phyloP scores from a whole-genome alignment of 2,113 vertebrate genomes.

The Pseudopodoces humilis region DNA sequence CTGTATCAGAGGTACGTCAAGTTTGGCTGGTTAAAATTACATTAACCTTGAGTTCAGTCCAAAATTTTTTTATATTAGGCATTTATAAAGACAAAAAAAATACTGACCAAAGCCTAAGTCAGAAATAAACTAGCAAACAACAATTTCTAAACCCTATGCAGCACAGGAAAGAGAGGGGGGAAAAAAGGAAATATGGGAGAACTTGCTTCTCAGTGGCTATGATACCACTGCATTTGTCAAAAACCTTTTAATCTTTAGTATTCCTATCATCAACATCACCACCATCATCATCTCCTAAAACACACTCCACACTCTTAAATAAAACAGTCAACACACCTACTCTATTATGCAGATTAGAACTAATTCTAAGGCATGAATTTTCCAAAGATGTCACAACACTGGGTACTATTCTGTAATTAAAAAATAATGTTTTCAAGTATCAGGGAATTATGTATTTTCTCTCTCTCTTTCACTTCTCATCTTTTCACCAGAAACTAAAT shows the following conservation, averaged over 20 bases:
- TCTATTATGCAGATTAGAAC: conserved; percentile 67
- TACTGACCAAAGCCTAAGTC: conserved; percentile 45
- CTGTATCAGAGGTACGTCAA: conserved; percentile 78
- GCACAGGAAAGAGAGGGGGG: neutral
- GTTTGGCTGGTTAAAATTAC: conserved; percentile 82
- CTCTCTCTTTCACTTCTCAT: neutral
- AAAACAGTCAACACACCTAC: conserved; percentile 60
- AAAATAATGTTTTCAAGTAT: conserved; percentile 43
- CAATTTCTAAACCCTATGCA: conserved; percentile 54
- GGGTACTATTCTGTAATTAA: conserved; percentile 10
- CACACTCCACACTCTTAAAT: conserved; percentile 48
- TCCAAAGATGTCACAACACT: conserved; percentile 13
- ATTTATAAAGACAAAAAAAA: conserved; percentile 66
- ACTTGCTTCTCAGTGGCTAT: neutral
- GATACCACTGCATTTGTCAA: conserved; percentile 11
- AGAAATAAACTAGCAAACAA: conserved; percentile 71
- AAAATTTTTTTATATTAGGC: conserved; percentile 72
- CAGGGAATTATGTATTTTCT: conserved; percentile 38
- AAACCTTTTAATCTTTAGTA: conserved; percentile 21
- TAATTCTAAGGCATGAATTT: conserved; percentile 51
- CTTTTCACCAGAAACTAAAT: conserved; percentile 37
- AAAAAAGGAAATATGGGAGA: neutral
- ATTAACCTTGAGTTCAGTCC: conserved; percentile 82
- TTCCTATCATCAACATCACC: neutral
- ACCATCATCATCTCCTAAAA: conserved; percentile 33